phyloP scores from a whole-genome alignment of 2,888 invertebrate species.

The Megastigmus dorsalis region DNA sequence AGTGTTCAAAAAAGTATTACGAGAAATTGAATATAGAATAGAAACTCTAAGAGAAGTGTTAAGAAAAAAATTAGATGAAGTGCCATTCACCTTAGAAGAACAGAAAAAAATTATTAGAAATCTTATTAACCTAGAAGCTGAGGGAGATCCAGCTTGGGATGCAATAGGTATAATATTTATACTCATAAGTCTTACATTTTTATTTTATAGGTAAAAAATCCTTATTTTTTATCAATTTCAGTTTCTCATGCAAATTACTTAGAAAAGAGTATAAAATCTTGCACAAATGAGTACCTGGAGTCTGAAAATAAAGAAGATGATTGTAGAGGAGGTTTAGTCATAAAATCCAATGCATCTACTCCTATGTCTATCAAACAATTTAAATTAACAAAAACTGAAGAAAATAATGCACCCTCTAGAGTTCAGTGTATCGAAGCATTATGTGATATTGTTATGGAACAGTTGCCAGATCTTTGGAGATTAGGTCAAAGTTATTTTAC shows the following conservation, averaged over 20 bases:
- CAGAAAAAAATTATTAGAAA: constrained; percentile 95
- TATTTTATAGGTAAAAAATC: neutral
- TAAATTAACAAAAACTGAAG: constrained; percentile 65
- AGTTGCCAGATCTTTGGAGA: constrained; percentile 95
- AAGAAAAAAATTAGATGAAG: constrained; percentile 88
- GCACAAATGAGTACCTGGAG: constrained; percentile 67
- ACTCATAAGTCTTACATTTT: neutral
- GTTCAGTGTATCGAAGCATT: constrained; percentile 88
- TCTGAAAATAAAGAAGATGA: constrained; percentile 63
- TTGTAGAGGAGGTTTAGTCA: constrained; percentile 54
- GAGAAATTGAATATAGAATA: constrained; percentile 93
- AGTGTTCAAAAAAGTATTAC: constrained; percentile 90
- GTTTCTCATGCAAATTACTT: constrained; percentile 70
- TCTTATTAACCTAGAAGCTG: constrained; percentile 84
- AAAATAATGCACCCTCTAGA: constrained; percentile 78
- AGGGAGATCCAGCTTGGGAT: constrained; percentile 97
- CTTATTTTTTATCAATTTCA: constrained; percentile 53
- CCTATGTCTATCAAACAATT: constrained; percentile 62
- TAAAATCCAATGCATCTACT: constrained; percentile 60
- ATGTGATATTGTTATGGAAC: constrained; percentile 83
- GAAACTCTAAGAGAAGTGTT: constrained; percentile 87
- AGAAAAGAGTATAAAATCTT: constrained; percentile 67
- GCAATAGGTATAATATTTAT: constrained; percentile 79
- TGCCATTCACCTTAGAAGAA: constrained; percentile 94
- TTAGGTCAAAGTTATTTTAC: constrained; percentile 96